A percentile compares a stretch with the other conserved stretches of the same genome.
phyloP scores from a whole-genome alignment of 2,113 vertebrate genomes.

The Microcebus murinus region DNA sequence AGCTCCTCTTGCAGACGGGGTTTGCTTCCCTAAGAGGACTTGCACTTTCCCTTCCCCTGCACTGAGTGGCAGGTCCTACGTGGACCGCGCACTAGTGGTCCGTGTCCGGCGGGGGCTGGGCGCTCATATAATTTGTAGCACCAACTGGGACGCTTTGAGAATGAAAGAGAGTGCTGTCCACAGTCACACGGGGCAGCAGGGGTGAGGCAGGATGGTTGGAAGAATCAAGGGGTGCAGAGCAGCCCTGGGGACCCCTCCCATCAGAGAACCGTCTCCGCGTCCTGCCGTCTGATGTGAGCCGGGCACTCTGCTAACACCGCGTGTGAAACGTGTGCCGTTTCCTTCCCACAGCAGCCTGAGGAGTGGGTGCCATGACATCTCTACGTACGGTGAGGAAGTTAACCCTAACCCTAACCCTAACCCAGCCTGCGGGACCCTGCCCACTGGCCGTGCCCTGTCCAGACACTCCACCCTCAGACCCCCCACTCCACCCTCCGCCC shows the following conservation, averaged over 20 bases:
- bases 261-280: background rate
- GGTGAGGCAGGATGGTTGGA: background rate
- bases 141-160: background rate
- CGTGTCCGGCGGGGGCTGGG: fast-evolving
- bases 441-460: background rate
- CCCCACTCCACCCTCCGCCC: background rate
- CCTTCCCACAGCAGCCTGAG: background rate
- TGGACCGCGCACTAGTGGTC: background rate
- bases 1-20: background rate
- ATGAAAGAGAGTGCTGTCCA: too few species aligned
- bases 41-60: background rate
- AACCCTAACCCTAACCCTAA: too few species aligned
- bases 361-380: background rate
- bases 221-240: background rate
- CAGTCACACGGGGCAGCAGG: background rate
- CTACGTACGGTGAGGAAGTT: too few species aligned
- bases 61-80: fast-evolving
- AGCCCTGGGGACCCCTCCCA: background rate
- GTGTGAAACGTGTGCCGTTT: fast-evolving
- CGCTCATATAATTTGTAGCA: too few species aligned
- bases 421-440: background rate
- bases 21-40: background rate
- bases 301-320: fast-evolving
- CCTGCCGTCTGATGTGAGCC: background rate
- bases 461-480: background rate